Conservation (phyloP, 2,888 invertebrate species). For the Hydrotaea cyrtoneurina region DNA sequence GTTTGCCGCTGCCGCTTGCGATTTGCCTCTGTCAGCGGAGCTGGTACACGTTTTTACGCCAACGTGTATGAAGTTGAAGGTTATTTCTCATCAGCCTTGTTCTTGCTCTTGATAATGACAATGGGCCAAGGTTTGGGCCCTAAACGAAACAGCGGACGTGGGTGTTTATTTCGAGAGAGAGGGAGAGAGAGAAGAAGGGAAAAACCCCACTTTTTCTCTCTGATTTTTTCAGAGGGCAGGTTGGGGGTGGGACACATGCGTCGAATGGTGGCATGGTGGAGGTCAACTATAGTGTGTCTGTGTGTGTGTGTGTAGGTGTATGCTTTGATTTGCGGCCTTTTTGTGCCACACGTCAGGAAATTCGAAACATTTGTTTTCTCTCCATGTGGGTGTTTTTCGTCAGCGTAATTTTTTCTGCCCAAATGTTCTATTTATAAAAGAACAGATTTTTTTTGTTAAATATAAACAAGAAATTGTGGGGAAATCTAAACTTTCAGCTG, state of each 20-base stretch:
- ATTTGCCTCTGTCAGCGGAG: slow-evolving; percentile 1
- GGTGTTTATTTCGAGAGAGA: neutral
- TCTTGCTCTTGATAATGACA: slow-evolving; percentile 44
- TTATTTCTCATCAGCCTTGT: slow-evolving; percentile 38
- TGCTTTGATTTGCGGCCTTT: neutral
- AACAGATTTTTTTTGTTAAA: neutral
- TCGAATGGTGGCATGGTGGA: neutral
- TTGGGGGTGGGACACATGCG: too few relatives aligned
- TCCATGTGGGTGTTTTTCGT: neutral
- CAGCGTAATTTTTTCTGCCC: neutral
- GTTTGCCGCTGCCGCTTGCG: neutral
- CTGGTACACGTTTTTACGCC: neutral
- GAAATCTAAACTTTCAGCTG: neutral
- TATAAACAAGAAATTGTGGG: neutral
- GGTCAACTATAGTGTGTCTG: too few relatives aligned
- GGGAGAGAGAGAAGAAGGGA: neutral
- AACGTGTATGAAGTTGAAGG: slow-evolving; percentile 57
- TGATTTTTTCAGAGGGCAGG: too few relatives aligned
- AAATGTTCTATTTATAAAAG: too few relatives aligned
- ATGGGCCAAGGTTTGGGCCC: neutral
- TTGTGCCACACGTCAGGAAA: neutral
- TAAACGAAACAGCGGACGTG: neutral
- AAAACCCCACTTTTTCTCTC: neutral
- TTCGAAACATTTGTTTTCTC: neutral
- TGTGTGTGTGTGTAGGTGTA: neutral